Percentiles rank a stretch among this genome's conserved stretches.
phyloP scores from a whole-genome alignment of 1,140 invertebrate genomes.

The Oryctes rhinoceros region DNA sequence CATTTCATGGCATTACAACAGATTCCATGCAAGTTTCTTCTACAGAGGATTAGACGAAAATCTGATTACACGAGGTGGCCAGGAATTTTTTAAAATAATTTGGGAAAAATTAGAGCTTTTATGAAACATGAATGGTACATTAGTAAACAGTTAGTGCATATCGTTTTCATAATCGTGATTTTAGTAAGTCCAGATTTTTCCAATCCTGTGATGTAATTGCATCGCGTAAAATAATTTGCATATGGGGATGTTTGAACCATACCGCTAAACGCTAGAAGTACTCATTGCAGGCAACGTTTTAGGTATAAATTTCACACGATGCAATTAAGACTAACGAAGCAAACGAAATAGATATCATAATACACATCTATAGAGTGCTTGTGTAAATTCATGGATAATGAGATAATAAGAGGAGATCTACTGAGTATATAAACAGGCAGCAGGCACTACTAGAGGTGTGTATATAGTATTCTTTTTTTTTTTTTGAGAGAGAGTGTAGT shows the following conservation, averaged over 20 bases:
- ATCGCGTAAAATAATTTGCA: conserved; percentile 39
- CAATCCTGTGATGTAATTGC: conserved; percentile 6
- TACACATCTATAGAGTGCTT: conserved; percentile 59
- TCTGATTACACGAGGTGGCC: background rate
- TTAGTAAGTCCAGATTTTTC: background rate
- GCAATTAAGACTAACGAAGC: conserved; percentile 15
- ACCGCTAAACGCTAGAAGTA: background rate
- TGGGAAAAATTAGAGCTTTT: too few species aligned
- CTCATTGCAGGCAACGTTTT: background rate
- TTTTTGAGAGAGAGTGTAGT: conserved; percentile 53
- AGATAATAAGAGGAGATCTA: conserved; percentile 29
- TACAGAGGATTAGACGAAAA: background rate
- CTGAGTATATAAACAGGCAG: conserved; percentile 44
- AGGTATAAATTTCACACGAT: background rate
- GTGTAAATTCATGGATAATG: conserved; percentile 13
- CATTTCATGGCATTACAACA: conserved; percentile 4
- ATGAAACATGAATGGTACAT: too few species aligned
- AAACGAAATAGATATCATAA: conserved; percentile 37
- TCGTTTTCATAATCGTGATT: too few species aligned
- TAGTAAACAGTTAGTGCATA: too few species aligned
- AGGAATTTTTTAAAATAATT: background rate
- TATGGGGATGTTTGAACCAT: background rate
- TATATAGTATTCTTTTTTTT: conserved; percentile 51
- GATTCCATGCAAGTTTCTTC: conserved; percentile 1
- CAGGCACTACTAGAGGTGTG: conserved; percentile 62